Evolutionary conservation across 2,888 invertebrate genomes (phyloP), one percentile per base, ranked within the genome.

Genomic region (Drosophila picticornis): DNA sequence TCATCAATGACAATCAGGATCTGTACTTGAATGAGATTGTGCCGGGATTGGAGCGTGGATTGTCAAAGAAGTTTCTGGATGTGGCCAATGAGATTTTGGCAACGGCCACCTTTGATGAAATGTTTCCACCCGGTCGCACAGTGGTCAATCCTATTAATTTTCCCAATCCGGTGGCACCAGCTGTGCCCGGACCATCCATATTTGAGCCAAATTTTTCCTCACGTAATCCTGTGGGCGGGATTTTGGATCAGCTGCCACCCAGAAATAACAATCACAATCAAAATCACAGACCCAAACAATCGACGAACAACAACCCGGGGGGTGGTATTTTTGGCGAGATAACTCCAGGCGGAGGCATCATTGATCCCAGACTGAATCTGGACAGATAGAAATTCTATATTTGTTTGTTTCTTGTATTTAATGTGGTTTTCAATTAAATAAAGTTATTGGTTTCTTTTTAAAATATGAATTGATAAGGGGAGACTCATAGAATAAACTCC

Each of bases 71-170:
- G 69, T 93, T 93, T 64, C 65, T 93, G 3, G 91, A 91, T 67
- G 93, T 93, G 38, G 93, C 93, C 7, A 93, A 93, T 82, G 87
- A 92, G 60, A 91, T 93, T 43, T 77, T 93, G 61, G 84, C 84
- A 25, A 91, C 91, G 9, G 92, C 93, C 0, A 93, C 93, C 6
- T 93, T 88, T 46, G 93, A 93, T 80, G 93, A 93, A 88, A 93
- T 93, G 93, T 93, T 93, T 75, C 93, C 93, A n/a, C 80, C 86
- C 0, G 75, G 84, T 11, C 82, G 82, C 32, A 86, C 86, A 32
- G 51, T 86, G 7, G 52, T 88, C 1, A 86, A 86, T 51, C 85
- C 85, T 16, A 83, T 85, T 25, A 36, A 65, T 10, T 83, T 78
- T 40, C 84, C 88, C 22, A 58, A 71, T 6, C 71, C 70, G 0